Evolutionary conservation across 2,797 vertebrate species (phyloP), one percentile per base, ranked within the genome.

Genomic region (Sebastes glaucus): DNA sequence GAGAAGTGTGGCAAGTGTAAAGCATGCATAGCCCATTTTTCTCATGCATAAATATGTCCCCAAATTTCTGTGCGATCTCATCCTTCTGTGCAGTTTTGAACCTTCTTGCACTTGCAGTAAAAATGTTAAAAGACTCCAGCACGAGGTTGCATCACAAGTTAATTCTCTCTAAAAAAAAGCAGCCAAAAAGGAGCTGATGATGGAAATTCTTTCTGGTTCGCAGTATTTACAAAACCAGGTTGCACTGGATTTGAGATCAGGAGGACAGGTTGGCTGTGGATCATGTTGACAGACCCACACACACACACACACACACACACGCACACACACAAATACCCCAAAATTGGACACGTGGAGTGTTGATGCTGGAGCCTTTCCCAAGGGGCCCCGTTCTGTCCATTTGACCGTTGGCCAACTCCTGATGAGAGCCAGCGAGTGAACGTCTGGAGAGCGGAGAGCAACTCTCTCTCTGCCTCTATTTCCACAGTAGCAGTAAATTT

Each of bases 401-500:
- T 91, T 92, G 92, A 93, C 84, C n/a, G 42, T 74, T 77, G 23
- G 90, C 93, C 93, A 93, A 71, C 82, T 92, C 75, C 86, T 88
- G 92, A 92, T 91, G 88, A 90, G 92, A 92, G 90, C 88, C 91
- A 93, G 91, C 35, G 69, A 88, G 89, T 79, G 78, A 87, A 72
- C 11, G 87, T 90, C 86, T 91, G 85, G 81, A 89, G 88, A 84
- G 77, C 27, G 64, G 42, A 64, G 83, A 86, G 86, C 83, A 73
- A 53, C 84, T 88, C 70, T 42, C 71, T 42, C 14, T 52, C 81
- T 83, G 89, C 90, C 86, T 88, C 65, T 81, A 74, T 91, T 92
- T 93, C 85, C 85, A 92, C 93, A 91, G 92, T 93, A 93, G 93
- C 91, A 86, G 85, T 91, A 90, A 85, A 92, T 91, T 91, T 90